phyloP scores from a whole-genome alignment of 2,797 vertebrate genomes.

The Luscinia megarhynchos region DNA sequence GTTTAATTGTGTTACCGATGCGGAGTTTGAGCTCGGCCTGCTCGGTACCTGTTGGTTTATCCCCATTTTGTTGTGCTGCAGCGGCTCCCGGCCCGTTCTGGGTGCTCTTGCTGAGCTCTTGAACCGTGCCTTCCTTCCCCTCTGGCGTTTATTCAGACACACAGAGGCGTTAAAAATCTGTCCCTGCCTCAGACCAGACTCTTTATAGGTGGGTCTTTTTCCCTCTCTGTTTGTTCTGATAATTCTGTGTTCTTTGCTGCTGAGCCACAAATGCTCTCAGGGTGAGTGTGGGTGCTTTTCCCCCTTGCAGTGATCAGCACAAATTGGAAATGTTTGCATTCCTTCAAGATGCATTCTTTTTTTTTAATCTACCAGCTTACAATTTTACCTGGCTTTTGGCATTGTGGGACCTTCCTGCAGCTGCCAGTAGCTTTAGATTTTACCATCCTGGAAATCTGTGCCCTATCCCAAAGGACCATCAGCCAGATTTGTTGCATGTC shows the following conservation, averaged over 20 bases:
- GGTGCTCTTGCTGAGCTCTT: background rate
- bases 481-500: background rate
- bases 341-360: background rate
- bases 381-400: background rate
- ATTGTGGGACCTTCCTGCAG: background rate
- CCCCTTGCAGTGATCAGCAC: background rate
- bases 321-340: background rate
- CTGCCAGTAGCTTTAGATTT: background rate
- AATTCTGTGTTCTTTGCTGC: background rate
- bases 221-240: background rate
- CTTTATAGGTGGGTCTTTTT: rapidly evolving
- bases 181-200: background rate
- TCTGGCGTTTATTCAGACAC: background rate
- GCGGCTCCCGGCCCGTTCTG: no score
- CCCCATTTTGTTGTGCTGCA: rapidly evolving
- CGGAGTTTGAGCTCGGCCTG: background rate
- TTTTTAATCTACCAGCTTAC: rapidly evolving
- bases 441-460: background rate
- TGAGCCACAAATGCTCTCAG: background rate
- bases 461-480: background rate
- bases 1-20: rapidly evolving
- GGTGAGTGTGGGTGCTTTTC: rapidly evolving
- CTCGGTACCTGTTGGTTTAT: background rate
- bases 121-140: background rate
- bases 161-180: rapidly evolving